Conservation (phyloP, 2,113 vertebrate species). For the Bos taurus region ARS-UCD2.0 NC_037346.1:53746501-53747000, state of each 20-base stretch:
- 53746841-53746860: background rate
- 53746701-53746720: rapidly evolving
- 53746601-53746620: background rate
- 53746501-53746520: rapidly evolving
- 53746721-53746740: background rate
- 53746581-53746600: background rate
- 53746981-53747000: background rate
- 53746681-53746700: background rate
- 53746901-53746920: rapidly evolving
- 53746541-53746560: background rate
- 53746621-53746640: background rate
- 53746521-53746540: background rate
- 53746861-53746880: no score
- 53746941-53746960: background rate
- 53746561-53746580: background rate
- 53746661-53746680: background rate
- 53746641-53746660: background rate
- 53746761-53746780: rapidly evolving
- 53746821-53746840: background rate
- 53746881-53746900: background rate
- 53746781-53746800: background rate
- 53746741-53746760: background rate
- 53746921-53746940: rapidly evolving
- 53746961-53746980: background rate
- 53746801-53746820: background rate